Base-by-base conservation (phyloP, 92 coral and sea anemone genomes). In the Palythoa heliodiscus region DNA sequence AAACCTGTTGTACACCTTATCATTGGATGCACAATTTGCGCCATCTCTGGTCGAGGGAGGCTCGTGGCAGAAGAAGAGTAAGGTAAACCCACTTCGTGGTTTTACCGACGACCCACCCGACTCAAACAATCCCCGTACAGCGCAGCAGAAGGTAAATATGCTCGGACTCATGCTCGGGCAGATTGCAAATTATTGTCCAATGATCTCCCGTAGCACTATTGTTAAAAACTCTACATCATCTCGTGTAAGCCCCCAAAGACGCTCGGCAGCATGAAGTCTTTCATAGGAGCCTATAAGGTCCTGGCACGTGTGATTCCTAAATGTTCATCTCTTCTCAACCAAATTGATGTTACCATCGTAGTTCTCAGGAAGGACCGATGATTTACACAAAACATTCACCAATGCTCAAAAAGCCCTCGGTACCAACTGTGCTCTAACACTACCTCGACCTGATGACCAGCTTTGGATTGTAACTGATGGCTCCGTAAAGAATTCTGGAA, bases 211-310 rank as follows among this genome's bases (percentile, higher is more conserved):
- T 2, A 86, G 9, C 48, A 58, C 87, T 63, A 1, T 79, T 2
- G 83, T 80, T 25, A 89, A 85, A 76, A 82, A 80, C 43, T 54
- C 82, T 14, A 89, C 87, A 13, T 86, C 87, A n/a, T n/a, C n/a
- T 29, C 61, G 14, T 75, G 55, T 2, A 13, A 52, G 5, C 35
- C 52, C 54, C 81, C 81, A 6, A 43, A 75, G 13, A 75, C 5
- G 14, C 76, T 78, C 17, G 84, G 76, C 4, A 24, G 84, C 63
- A 52, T 78, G 84, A 54, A 54, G n/a, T 78, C 84, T 63, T 78
- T 78, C 37, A 78, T 78, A 7, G 70, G 71, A 8, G 71, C 84
- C 13, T 54, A 57, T 25, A 78, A 54, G 84, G 84, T 78, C 7
- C 50, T 57, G 23, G 71, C 84, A 24, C 37, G 71, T 38, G 76